Evolutionary conservation across 2,888 invertebrate species (phyloP).

Genomic region (Lottia scabra): DNA sequence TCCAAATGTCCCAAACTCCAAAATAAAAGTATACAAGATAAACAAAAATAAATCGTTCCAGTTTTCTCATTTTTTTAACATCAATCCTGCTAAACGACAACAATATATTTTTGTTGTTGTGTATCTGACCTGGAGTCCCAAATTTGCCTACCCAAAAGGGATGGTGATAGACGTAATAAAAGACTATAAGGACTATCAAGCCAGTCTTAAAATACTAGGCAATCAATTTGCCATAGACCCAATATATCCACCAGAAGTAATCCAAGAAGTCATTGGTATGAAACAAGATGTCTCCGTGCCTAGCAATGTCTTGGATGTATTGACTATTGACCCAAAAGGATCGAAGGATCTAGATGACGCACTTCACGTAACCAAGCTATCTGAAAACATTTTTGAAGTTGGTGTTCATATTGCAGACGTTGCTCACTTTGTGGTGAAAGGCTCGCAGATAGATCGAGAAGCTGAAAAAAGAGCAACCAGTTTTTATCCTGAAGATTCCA

Average conservation of each 20-base stretch:
- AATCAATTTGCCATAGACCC: slow-evolving; percentile 14
- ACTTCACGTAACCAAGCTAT: slow-evolving; percentile 24
- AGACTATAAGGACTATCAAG: slow-evolving; percentile 21
- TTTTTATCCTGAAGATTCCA: slow-evolving; percentile 29
- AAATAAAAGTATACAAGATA: slow-evolving; percentile 37
- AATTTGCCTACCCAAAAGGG: slow-evolving; percentile 40
- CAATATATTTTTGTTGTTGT: slow-evolving; percentile 44
- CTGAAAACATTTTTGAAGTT: slow-evolving; percentile 25
- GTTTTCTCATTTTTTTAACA: slow-evolving; percentile 21
- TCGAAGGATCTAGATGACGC: slow-evolving; percentile 43
- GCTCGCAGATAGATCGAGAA: slow-evolving; percentile 34
- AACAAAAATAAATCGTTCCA: slow-evolving; percentile 16
- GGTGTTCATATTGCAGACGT: slow-evolving; percentile 46
- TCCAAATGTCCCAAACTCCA: slow-evolving; percentile 22
- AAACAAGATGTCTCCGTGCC: neutral
- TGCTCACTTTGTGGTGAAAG: slow-evolving; percentile 28
- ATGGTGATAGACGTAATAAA: slow-evolving; percentile 38
- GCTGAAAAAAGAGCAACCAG: slow-evolving; percentile 33
- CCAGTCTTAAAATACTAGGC: slow-evolving; percentile 18
- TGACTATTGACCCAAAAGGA: slow-evolving; percentile 41
- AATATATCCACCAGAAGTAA: neutral
- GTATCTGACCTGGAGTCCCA: slow-evolving; percentile 36
- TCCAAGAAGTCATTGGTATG: neutral
- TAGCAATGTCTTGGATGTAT: slow-evolving; percentile 19
- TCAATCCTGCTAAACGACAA: slow-evolving; percentile 33